Conservation (phyloP, 2,888 invertebrate species). For the Lagria hirta region DNA sequence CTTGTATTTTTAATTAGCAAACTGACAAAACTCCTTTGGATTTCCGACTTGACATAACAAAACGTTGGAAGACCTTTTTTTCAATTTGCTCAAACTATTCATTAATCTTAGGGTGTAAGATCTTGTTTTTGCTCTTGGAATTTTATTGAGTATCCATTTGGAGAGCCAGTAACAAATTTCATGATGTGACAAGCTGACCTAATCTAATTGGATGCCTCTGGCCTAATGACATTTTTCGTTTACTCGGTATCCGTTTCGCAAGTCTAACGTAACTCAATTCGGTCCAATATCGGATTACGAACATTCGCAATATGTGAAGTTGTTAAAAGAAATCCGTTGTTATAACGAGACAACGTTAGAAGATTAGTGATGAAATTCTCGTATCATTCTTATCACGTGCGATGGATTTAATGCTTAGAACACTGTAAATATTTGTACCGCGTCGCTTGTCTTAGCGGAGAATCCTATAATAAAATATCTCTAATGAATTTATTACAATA, state of each 20-base stretch:
- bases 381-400: slow-evolving; percentile 46
- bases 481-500: no score
- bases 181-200: slow-evolving; percentile 43
- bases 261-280: slow-evolving; percentile 50
- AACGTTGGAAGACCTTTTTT: no score
- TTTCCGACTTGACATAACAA: no score
- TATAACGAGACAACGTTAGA: slow-evolving; percentile 29
- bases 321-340: slow-evolving; percentile 48
- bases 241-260: slow-evolving; percentile 48
- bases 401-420: slow-evolving; percentile 45
- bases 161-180: slow-evolving; percentile 44
- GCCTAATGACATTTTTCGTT: slow-evolving; percentile 52
- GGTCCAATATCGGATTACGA: slow-evolving; percentile 50
- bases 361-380: slow-evolving; percentile 36
- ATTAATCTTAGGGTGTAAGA: slow-evolving; percentile 27
- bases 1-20: slow-evolving; percentile 26
- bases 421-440: slow-evolving; percentile 50
- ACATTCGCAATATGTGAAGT: slow-evolving; percentile 50
- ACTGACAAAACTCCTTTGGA: no score
- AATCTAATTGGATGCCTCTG: slow-evolving; percentile 50
- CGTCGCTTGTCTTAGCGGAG: slow-evolving; percentile 25
- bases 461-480: no score
- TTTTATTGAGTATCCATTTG: slow-evolving; percentile 31
- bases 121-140: slow-evolving; percentile 25
- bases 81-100: slow-evolving; percentile 25